Percentiles rank a stretch among this genome's conserved stretches.
phyloP scores from a whole-genome alignment of 2,888 invertebrate species.

The Electrophaes corylata region DNA sequence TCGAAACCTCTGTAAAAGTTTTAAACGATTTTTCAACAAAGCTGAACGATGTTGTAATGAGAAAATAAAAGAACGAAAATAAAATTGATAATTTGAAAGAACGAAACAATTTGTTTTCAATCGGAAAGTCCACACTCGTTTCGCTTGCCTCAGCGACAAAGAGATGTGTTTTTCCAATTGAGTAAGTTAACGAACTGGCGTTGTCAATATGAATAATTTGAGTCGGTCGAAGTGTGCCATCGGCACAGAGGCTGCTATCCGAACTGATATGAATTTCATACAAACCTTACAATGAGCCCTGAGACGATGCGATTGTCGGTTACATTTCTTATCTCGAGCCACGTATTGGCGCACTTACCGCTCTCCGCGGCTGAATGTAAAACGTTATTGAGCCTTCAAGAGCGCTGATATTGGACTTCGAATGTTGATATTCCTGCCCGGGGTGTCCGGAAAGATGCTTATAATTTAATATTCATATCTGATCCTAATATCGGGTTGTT shows the following conservation, averaged over 20 bases:
- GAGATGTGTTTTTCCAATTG: constrained; percentile 40
- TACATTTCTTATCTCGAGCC: constrained; percentile 66
- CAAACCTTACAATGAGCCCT: constrained; percentile 56
- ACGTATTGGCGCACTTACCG: constrained; percentile 67
- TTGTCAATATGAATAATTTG: constrained; percentile 52
- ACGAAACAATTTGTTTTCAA: constrained; percentile 28
- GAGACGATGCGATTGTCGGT: constrained; percentile 60
- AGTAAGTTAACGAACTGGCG: constrained; percentile 44
- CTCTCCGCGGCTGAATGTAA: constrained; percentile 61
- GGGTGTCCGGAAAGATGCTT: constrained; percentile 47
- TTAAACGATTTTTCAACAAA: constrained; percentile 20
- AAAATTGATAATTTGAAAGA: constrained; percentile 29
- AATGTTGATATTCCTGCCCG: constrained; percentile 56
- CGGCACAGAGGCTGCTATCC: constrained; percentile 8
- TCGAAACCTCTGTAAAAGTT: constrained; percentile 5
- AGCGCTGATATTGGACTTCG: constrained; percentile 62
- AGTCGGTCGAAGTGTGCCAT: constrained; percentile 36
- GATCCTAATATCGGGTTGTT: constrained; percentile 39
- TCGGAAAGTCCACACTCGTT: constrained; percentile 29
- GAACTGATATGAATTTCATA: constrained; percentile 58
- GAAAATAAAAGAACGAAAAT: constrained; percentile 26
- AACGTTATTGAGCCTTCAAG: constrained; percentile 68
- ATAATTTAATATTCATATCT: constrained; percentile 62
- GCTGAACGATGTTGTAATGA: constrained; percentile 15
- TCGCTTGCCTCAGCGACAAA: constrained; percentile 30